Evolutionary conservation across 2,797 vertebrate species (phyloP), one percentile per base, ranked within the genome.

Genomic region (Kryptolebias ocellatus): DNA sequence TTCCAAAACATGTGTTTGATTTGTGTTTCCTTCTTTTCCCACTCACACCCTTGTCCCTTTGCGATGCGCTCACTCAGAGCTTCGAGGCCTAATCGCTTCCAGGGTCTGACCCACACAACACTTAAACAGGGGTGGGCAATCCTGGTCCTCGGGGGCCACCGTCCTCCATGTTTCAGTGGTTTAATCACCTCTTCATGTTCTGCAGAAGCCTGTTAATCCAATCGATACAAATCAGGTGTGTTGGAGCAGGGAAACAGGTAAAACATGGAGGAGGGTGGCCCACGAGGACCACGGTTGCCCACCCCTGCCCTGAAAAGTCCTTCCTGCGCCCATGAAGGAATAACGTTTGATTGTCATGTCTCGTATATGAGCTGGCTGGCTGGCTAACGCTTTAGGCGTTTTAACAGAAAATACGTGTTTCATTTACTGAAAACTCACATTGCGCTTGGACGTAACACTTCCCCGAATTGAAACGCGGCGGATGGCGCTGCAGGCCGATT

Each of bases 51-150:
- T 68, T 81, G 76, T 79, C 70, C 80, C 78, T 78, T 60, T 79
- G 82, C 68, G 78, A 83, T 63, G 79, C 74, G 80, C 83, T 86
- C 85, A 87, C 86, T 78, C 86, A 86, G 3, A 67, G 79, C 85
- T 84, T 85, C 87, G 78, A 79, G 78, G 72, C 31, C 83, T 93
- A 93, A 94, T 93, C 78, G 72, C 83, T 93, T 92, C 92, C 93
- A 94, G 93, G 92, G 65, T 57, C 69, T 70, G 67, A 72, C 61
- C 63, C 76, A 79, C 87, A 79, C 20, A 24, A 24, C 20, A 24
- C 20, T 24, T 24, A 24, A 24, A 24, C 20, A 24, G 20, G 2
- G 20, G 20, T 24, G 20, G 20, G 20, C 20, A 2, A 24, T 24
- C 20, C 20, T 24, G 20, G 20, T 24, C 20, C 20, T 24, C 20